Evolutionary conservation across 2,113 vertebrate species (phyloP), one percentile per base, ranked within the genome.

Genomic region (Melierax canorus): DNA sequence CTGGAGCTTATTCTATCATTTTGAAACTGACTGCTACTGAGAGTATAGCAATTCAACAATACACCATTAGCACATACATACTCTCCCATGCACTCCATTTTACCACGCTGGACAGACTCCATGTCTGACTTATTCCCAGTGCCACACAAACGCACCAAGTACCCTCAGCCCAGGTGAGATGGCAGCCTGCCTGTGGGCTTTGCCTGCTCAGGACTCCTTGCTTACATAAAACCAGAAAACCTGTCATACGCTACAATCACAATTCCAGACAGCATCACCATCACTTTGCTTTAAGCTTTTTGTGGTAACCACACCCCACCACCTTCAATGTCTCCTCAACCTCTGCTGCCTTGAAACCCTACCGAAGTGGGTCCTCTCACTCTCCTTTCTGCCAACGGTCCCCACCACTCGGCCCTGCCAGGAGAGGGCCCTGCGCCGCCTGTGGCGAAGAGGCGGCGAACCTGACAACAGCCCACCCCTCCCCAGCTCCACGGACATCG

Each of bases 261-360:
- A 11, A 10, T 6, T 45, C 9, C 27, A 17, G 11, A 3, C 17
- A 36, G 15, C 51, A 74, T 1, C 74, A 16, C 22, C 16, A 15
- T 16, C 38, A 43, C 9, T 8, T 2, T 4, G 12, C 58, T 43
- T 36, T 6, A 46, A 16, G 26, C 14, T 64, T 30, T 56, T 4
- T 17, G 26, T 27, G 50, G 50, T 51, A 51, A 23, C 46, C 26
- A 9, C 39, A 3, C 3, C 10, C 1, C 1, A 17, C 29, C n/a
- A 20, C 1, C 39, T 7, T 5, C 1, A 12, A 29, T 0, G 4
- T 0, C 36, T 34, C 41, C 30, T 11, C 32, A 34, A 2, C 7
- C 4, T 13, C 50, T 1, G 5, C 27, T 5, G 1, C 29, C 21
- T 46, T 0, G 6, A 12, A 36, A 6, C 15, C 20, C 19, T 2